These are phyloP conservation scores for Hoplodrina ambigua DNA, from an alignment of 2,888 invertebrate species.

Conservation along the genomic window DNA sequence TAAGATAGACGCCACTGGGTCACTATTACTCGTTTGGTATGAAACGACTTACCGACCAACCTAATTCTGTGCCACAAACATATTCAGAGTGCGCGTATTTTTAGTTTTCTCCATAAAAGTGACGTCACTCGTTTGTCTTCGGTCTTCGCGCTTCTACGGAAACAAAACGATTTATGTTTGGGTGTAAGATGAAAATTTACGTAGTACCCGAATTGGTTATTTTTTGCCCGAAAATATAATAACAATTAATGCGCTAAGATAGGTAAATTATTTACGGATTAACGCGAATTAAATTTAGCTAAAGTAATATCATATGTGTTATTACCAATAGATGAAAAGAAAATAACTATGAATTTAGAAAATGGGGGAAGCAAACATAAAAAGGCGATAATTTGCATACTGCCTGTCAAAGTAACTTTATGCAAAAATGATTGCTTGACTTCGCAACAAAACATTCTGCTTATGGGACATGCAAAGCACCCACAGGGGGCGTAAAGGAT, in stretches of 20 bases:
- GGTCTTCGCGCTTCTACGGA: constrained; percentile 35
- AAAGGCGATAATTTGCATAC: too few relatives aligned
- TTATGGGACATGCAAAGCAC: too few relatives aligned
- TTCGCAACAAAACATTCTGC: too few relatives aligned
- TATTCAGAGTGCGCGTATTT: constrained; percentile 50
- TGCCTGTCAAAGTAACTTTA: too few relatives aligned
- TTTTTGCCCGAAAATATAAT: background rate
- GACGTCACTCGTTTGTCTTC: constrained; percentile 52
- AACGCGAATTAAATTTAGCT: too few relatives aligned
- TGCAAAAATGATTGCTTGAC: too few relatives aligned
- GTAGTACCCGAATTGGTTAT: background rate
- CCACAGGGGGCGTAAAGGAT: too few relatives aligned
- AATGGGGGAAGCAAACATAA: too few relatives aligned
- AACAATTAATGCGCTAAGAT: background rate
- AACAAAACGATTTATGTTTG: background rate
- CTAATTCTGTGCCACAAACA: constrained; percentile 55
- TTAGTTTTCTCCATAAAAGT: constrained; percentile 52
- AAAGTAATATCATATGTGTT: too few relatives aligned
- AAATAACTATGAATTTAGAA: too few relatives aligned
- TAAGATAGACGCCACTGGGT: constrained; percentile 53
- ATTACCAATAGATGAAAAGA: too few relatives aligned
- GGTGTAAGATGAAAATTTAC: constrained; percentile 3
- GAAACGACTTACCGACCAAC: constrained; percentile 40
- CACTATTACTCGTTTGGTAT: constrained; percentile 39
- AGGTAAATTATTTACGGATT: too few relatives aligned